Percentiles rank a stretch among this genome's conserved stretches.
Evolutionary conservation across 2,113 vertebrate genomes (phyloP).

Genomic region (Puma concolor): DNA sequence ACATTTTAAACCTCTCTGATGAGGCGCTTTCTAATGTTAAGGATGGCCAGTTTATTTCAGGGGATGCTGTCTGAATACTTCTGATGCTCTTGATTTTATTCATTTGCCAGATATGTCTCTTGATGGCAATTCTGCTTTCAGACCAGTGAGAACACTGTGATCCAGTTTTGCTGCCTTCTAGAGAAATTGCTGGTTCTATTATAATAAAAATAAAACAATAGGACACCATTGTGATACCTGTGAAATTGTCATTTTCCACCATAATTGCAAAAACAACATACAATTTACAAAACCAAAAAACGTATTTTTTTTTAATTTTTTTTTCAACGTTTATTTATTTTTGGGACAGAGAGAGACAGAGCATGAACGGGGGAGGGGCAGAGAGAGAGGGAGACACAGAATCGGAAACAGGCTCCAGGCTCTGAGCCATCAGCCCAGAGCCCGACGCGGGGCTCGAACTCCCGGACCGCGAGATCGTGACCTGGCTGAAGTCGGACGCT

Average conservation of each 20-base stretch:
- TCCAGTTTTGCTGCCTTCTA: conserved; percentile 84
- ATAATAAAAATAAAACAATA: conserved; percentile 83
- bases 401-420: too few relatives aligned
- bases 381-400: too few relatives aligned
- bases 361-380: too few relatives aligned
- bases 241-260: conserved; percentile 77
- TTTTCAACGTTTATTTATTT: too few relatives aligned
- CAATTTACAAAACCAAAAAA: conserved; percentile 76
- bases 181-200: conserved; percentile 80
- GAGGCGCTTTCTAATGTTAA: conserved; percentile 67
- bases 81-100: conserved; percentile 58
- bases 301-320: conserved; percentile 54
- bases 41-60: conserved; percentile 61
- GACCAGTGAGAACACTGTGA: conserved; percentile 82
- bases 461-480: too few relatives aligned
- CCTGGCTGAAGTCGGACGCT: too few relatives aligned
- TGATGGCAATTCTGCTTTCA: conserved; percentile 81
- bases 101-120: conserved; percentile 72
- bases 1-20: background rate
- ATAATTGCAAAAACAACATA: conserved; percentile 75
- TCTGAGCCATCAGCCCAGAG: too few relatives aligned
- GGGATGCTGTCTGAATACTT: conserved; percentile 66
- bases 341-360: too few relatives aligned
- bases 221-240: conserved; percentile 72
- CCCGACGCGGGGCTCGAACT: too few relatives aligned